Conservation (phyloP, 2,113 vertebrate genomes). For the Engraulis encrasicolus region DNA sequence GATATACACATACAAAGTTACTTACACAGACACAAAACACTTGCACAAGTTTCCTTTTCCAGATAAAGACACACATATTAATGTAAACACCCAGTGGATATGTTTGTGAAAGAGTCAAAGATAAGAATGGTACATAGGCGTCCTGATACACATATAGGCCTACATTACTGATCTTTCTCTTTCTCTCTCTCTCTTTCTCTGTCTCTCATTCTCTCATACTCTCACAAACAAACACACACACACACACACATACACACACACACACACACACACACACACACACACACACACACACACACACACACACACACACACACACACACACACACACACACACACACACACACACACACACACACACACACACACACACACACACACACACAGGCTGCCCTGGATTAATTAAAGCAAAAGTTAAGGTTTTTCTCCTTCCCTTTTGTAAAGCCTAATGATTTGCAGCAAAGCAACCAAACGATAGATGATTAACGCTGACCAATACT, state of each 20-base stretch:
- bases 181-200: no score
- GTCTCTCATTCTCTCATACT: no score
- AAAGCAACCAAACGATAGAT: conserved; percentile 52
- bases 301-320: neutral
- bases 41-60: no score
- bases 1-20: no score
- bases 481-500: conserved; percentile 56
- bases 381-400: conserved; percentile 52
- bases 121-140: no score
- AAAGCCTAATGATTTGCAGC: conserved; percentile 65
- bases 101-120: no score
- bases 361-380: conserved; percentile 37
- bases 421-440: conserved; percentile 44
- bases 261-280: neutral
- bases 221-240: neutral
- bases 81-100: no score
- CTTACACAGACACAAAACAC: no score
- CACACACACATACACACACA: neutral
- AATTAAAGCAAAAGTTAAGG: conserved; percentile 62
- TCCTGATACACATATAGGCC: no score
- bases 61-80: no score
- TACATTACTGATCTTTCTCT: no score
- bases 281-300: neutral
- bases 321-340: conserved; percentile 14
- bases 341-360: conserved; percentile 29